These are phyloP conservation scores for Eupithecia insigniata DNA, from an alignment of 2,888 invertebrate species.

Conservation along the genomic window DNA sequence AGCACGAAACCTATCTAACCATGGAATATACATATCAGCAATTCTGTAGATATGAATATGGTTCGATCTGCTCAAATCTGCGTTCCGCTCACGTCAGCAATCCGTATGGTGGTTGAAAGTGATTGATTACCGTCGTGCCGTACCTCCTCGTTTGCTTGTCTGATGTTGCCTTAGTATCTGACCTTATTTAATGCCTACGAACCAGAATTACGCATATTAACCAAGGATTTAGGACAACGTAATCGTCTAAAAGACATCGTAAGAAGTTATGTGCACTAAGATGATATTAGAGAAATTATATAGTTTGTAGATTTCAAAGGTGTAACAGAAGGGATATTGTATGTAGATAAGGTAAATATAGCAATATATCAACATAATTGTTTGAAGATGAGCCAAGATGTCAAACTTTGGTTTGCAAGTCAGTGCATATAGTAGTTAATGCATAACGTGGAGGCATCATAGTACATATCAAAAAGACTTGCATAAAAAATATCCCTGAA, in stretches of 20 bases:
- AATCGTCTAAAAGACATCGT: neutral
- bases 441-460: neutral
- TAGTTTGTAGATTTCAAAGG: neutral
- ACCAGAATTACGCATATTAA: neutral
- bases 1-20: constrained; percentile 19
- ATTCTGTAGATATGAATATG: constrained; percentile 32
- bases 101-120: constrained; percentile 29
- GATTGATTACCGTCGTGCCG: constrained; percentile 36
- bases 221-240: neutral
- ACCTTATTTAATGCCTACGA: neutral
- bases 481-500: too few species aligned
- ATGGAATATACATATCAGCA: constrained; percentile 26
- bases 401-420: neutral
- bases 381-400: too few species aligned
- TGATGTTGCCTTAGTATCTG: constrained; percentile 1
- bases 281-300: neutral
- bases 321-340: neutral
- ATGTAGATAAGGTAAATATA: too few species aligned
- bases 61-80: constrained; percentile 38
- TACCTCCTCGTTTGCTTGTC: constrained; percentile 71
- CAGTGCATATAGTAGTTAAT: neutral
- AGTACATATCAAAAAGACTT: too few species aligned
- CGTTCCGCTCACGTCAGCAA: constrained; percentile 42
- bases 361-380: too few species aligned
- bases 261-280: neutral